These are phyloP conservation scores for Tychaedon coryphoeus DNA, from an alignment of 2,113 vertebrate species.

Conservation along the genomic window DNA sequence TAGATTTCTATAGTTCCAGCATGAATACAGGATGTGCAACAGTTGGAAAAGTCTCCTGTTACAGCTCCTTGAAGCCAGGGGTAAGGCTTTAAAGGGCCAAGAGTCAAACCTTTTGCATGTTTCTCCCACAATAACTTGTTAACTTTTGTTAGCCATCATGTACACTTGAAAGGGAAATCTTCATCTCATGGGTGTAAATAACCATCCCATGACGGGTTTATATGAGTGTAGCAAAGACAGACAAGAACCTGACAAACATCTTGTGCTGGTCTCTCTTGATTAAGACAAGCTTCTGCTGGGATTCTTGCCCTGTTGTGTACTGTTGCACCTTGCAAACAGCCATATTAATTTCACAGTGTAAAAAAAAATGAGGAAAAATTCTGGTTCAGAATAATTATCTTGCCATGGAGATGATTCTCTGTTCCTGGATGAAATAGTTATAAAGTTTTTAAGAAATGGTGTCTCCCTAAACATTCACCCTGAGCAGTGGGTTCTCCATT, in stretches of 20 bases:
- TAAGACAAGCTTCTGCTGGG: neutral
- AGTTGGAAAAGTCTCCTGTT: neutral
- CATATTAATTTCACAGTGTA: neutral
- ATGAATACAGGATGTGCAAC: neutral
- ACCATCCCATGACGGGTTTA: neutral
- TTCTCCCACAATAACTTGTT: neutral
- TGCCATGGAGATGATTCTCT: neutral
- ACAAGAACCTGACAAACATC: neutral
- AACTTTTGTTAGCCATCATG: neutral
- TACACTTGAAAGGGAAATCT: neutral
- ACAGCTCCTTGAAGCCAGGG: neutral
- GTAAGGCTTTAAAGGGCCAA: neutral
- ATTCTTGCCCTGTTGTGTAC: neutral
- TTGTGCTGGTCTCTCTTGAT: neutral
- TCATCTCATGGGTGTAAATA: neutral
- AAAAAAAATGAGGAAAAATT: neutral
- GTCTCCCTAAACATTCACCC: neutral
- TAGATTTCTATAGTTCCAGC: neutral
- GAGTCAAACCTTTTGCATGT: neutral
- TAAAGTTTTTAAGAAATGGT: neutral
- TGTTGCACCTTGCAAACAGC: neutral
- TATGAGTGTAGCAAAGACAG: neutral
- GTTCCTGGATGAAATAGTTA: neutral
- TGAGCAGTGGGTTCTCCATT: neutral
- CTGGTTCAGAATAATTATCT: neutral